Conservation (phyloP, 2,888 invertebrate genomes). For the Archips xylosteana region DNA sequence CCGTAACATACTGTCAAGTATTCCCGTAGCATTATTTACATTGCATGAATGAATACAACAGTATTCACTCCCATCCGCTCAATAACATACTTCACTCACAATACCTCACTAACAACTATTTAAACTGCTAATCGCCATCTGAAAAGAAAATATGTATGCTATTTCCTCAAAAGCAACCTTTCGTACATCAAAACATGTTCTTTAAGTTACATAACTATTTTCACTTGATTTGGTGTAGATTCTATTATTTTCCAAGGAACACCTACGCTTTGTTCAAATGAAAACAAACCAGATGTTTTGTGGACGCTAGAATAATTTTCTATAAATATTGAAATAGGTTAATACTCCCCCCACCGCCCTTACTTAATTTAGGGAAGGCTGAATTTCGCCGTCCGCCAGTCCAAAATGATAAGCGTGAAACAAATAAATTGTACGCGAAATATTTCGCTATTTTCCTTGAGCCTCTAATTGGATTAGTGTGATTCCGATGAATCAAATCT, state of each 20-base stretch:
- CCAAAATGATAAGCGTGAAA: constrained; percentile 37
- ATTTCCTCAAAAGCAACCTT: too few relatives aligned
- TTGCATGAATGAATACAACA: too few relatives aligned
- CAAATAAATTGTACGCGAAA: constrained; percentile 39
- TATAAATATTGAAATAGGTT: constrained; percentile 1
- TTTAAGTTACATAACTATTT: not conserved
- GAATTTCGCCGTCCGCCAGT: constrained; percentile 38
- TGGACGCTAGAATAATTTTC: not conserved
- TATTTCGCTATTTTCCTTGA: constrained; percentile 35
- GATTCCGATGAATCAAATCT: constrained; percentile 64
- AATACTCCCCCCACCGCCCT: not conserved
- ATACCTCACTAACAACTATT: constrained; percentile 45
- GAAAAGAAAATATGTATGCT: not conserved
- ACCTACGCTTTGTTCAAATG: not conserved
- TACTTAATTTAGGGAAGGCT: constrained; percentile 36
- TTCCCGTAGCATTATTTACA: too few relatives aligned
- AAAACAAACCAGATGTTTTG: not conserved
- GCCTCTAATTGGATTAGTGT: constrained; percentile 61
- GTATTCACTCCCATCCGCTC: constrained; percentile 50
- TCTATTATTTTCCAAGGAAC: not conserved
- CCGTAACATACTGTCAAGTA: too few relatives aligned
- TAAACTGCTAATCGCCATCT: constrained; percentile 3
- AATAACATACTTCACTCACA: constrained; percentile 50
- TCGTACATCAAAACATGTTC: too few relatives aligned
- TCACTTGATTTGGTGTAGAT: not conserved